These are phyloP conservation scores for Bombus pascuorum DNA, from an alignment of 1,140 invertebrate genomes.

Conservation along the genomic window DNA sequence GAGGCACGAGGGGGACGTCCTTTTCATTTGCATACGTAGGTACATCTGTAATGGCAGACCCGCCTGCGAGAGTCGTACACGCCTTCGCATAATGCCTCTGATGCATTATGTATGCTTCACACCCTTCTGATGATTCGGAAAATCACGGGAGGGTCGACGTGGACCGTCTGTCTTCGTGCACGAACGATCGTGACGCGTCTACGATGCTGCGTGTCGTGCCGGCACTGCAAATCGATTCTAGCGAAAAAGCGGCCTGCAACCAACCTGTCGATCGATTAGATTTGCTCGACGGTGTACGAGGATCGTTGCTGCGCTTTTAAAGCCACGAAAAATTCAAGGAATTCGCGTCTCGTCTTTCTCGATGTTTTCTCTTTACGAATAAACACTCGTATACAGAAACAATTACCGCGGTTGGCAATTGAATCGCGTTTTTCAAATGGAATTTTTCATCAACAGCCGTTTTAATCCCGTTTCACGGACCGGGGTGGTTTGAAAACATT, in stretches of 20 bases:
- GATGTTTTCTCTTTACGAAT: neutral
- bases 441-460: neutral
- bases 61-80: slow-evolving; percentile 56
- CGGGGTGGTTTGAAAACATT: neutral
- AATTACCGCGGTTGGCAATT: neutral
- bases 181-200: slow-evolving; percentile 44
- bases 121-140: slow-evolving; percentile 71
- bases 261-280: slow-evolving; percentile 51
- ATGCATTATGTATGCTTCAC: slow-evolving; percentile 71
- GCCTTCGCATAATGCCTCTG: slow-evolving; percentile 68
- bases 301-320: neutral
- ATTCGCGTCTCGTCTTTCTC: too few relatives aligned
- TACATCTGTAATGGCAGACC: slow-evolving; percentile 62
- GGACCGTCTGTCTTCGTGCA: slow-evolving; percentile 53
- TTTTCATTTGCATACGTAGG: slow-evolving; percentile 63
- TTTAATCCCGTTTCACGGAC: slow-evolving; percentile 12
- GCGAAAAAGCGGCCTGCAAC: slow-evolving; percentile 45
- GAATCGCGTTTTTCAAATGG: neutral
- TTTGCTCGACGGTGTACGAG: slow-evolving; percentile 2
- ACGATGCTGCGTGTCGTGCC: slow-evolving; percentile 14
- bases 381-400: too few relatives aligned
- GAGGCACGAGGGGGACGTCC: neutral
- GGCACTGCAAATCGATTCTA: slow-evolving; percentile 50
- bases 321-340: neutral
- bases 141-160: slow-evolving; percentile 60